Evolutionary conservation across 2,113 vertebrate genomes (phyloP).

Genomic region (Bombycilla garrulus): DNA sequence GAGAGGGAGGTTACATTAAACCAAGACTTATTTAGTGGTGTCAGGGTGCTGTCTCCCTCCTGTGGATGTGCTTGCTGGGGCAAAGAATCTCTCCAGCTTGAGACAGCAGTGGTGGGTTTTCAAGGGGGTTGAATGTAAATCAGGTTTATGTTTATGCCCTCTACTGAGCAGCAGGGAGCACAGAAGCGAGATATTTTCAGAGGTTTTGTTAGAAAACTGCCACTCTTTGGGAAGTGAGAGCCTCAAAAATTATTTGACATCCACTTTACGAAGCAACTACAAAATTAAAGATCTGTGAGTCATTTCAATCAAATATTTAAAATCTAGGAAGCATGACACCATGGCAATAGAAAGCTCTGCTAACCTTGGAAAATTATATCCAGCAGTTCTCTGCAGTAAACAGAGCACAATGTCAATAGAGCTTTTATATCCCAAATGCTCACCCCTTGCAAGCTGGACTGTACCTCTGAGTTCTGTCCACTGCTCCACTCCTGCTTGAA

Average conservation of each 20-base stretch:
- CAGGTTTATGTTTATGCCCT: background rate
- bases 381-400: constrained; percentile 19
- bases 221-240: background rate
- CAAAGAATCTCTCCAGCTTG: background rate
- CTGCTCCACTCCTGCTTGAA: background rate
- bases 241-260: background rate
- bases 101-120: background rate
- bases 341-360: background rate
- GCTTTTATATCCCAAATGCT: background rate
- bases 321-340: constrained; percentile 23
- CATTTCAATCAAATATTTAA: constrained; percentile 38
- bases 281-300: constrained; percentile 32
- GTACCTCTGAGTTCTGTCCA: background rate
- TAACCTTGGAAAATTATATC: constrained; percentile 40
- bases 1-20: background rate
- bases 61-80: background rate
- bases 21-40: background rate
- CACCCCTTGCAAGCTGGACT: background rate
- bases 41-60: background rate
- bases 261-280: background rate
- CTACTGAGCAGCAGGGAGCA: background rate
- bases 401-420: background rate
- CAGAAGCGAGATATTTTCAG: background rate
- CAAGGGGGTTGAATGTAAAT: background rate
- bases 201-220: background rate